Percentiles rank a stretch among this genome's conserved stretches.
These are phyloP conservation scores for Dicentrarchus labrax DNA, from an alignment of 2,113 vertebrate species.

Conservation along the genomic window DNA sequence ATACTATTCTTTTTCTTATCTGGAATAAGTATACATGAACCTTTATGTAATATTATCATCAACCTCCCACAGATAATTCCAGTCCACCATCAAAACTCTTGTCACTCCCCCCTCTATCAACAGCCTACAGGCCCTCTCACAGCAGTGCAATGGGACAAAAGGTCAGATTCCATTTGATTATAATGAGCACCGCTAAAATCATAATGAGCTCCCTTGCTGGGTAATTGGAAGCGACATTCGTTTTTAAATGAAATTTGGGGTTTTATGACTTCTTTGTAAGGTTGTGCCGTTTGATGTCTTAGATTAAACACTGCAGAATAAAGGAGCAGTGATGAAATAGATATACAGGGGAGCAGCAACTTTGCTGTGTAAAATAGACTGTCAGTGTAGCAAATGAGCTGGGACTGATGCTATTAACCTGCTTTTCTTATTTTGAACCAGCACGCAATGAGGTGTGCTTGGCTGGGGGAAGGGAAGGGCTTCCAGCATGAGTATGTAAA, in stretches of 20 bases:
- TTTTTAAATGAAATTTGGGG: constrained; percentile 53
- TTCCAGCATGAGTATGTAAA: not conserved
- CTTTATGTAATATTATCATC: constrained; percentile 46
- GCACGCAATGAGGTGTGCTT: constrained; percentile 13
- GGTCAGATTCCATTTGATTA: constrained; percentile 75
- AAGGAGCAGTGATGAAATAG: constrained; percentile 47
- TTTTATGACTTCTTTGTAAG: constrained; percentile 65
- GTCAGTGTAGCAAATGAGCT: constrained; percentile 59
- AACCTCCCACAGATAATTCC: constrained; percentile 53
- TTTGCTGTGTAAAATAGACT: constrained; percentile 42
- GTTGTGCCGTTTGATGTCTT: constrained; percentile 58
- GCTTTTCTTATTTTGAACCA: constrained; percentile 42
- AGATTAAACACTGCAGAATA: constrained; percentile 63
- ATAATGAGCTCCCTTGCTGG: constrained; percentile 63
- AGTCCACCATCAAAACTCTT: constrained; percentile 34
- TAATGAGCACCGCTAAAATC: constrained; percentile 72
- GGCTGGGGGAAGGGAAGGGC: not conserved
- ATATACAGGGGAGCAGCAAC: constrained; percentile 32
- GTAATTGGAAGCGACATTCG: constrained; percentile 63
- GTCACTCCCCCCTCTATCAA: constrained; percentile 49
- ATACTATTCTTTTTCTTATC: constrained; percentile 25
- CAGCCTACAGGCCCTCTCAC: constrained; percentile 43
- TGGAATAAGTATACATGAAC: constrained; percentile 26
- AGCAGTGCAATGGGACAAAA: constrained; percentile 62
- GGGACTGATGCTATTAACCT: constrained; percentile 58